Evolutionary conservation across 2,888 invertebrate genomes (phyloP).

Genomic region (Drosophila paranaensis): DNA sequence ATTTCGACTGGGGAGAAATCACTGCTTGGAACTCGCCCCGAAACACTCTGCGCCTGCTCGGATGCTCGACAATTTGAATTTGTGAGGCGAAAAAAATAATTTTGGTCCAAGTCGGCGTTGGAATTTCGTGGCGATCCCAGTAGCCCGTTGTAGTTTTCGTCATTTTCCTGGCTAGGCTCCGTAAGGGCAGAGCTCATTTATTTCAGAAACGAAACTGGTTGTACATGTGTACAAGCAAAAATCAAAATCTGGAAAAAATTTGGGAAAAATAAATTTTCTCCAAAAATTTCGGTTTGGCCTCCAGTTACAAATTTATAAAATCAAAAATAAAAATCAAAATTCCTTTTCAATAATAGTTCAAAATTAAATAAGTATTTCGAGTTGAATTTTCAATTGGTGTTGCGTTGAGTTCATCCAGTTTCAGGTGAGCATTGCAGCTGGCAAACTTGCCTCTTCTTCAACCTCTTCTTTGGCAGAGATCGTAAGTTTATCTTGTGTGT

Average conservation of each 20-base stretch:
- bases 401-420: constrained; percentile 17
- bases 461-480: background rate
- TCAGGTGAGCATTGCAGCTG: constrained; percentile 11
- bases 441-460: too few species aligned
- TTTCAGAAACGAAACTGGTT: constrained; percentile 53
- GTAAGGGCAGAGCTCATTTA: constrained; percentile 3
- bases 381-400: background rate
- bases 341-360: background rate
- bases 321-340: background rate
- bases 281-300: constrained; percentile 29
- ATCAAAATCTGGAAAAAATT: constrained; percentile 55
- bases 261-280: constrained; percentile 22
- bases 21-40: background rate
- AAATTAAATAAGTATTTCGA: background rate
- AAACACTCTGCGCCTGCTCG: background rate
- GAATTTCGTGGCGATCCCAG: constrained; percentile 1
- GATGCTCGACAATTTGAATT: background rate
- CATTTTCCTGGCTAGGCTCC: background rate
- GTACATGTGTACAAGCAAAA: constrained; percentile 51
- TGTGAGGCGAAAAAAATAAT: background rate
- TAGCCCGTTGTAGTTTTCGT: background rate
- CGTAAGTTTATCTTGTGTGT: background rate
- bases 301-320: constrained; percentile 2
- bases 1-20: background rate
- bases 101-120: background rate